Evolutionary conservation across 2,888 invertebrate species (phyloP).

Genomic region (Colostygia pectinataria): DNA sequence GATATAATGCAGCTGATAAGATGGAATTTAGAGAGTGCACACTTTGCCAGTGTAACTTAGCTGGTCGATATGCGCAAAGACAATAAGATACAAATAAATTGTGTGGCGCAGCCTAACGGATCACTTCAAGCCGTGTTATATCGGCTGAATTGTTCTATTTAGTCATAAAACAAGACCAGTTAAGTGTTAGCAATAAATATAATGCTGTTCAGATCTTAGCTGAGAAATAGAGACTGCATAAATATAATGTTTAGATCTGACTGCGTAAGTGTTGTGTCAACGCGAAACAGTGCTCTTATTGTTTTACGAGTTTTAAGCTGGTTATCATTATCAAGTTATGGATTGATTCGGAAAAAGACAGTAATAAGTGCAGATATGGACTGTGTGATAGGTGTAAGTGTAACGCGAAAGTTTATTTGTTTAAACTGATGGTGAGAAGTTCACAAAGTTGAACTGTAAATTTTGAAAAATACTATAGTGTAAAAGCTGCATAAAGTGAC

Average conservation of each 20-base stretch:
- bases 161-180: background rate
- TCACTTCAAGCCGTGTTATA: background rate
- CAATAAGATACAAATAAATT: background rate
- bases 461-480: background rate
- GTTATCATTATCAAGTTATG: background rate
- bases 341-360: slow-evolving; percentile 2
- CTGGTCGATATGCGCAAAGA: background rate
- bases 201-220: background rate
- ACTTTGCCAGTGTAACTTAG: background rate
- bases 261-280: slow-evolving; percentile 1
- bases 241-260: too few species aligned
- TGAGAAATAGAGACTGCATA: background rate
- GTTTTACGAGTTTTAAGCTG: background rate
- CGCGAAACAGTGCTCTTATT: background rate
- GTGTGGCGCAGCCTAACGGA: background rate
- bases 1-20: background rate
- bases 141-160: background rate
- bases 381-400: slow-evolving; percentile 21
- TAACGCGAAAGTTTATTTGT: slow-evolving; percentile 12
- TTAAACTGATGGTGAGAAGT: slow-evolving; percentile 1
- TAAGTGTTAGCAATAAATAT: background rate
- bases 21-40: background rate
- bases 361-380: slow-evolving; percentile 22
- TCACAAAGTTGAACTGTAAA: background rate
- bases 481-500: background rate